Base-by-base conservation (phyloP, 2,888 invertebrate species). In the Gastrophysa polygoni region DNA sequence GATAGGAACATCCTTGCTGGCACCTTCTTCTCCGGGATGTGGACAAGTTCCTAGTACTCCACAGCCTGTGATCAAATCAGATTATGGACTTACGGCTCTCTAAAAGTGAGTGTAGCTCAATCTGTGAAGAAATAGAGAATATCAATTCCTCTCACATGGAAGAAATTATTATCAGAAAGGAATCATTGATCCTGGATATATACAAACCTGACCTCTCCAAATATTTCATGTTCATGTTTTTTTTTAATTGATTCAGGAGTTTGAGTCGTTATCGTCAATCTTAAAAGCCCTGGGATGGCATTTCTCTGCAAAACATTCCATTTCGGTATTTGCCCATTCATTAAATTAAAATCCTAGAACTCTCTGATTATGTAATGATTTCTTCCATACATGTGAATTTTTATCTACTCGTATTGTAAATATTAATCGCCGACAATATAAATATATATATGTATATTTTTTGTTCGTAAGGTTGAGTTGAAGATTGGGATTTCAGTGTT, bases 71-170 rank as follows among this genome's bases (percentile, higher is more conserved):
- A 91, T 92, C 76, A 93, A 93, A 83, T 91, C 92, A 73, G 93
- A 94, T 83, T 94, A 94, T 80, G 94, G 92, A 81, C 87, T 95
- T 76, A 94, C 93, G 80, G 89, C 92, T 57, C 86, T 88, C 81
- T 89, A 89, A 87, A 75, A 70, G 71, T 68, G 62, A 68, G 64
- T 66, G 62, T 47, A 65, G 65, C 68, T 68, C 64, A 68, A 67
- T 67, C 58, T 69, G 67, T 66, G 66, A 61, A 62, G 29, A 2
- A 10, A 3, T 2, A 14, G 38, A 6, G 14, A 8, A 38, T 14
- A 3, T n/a, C 14, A 2, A n/a, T 2, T 38, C 14, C 14, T 3
- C 38, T 14, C 14, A 14, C 1, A 14, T 38, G 14, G 38, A 38
- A 38, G 38, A 4, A 38, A 38, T 38, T 24, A 6, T 38, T 38